Evolutionary conservation across 2,888 invertebrate species (phyloP).

Genomic region (Pristionchus fissidentatus): DNA sequence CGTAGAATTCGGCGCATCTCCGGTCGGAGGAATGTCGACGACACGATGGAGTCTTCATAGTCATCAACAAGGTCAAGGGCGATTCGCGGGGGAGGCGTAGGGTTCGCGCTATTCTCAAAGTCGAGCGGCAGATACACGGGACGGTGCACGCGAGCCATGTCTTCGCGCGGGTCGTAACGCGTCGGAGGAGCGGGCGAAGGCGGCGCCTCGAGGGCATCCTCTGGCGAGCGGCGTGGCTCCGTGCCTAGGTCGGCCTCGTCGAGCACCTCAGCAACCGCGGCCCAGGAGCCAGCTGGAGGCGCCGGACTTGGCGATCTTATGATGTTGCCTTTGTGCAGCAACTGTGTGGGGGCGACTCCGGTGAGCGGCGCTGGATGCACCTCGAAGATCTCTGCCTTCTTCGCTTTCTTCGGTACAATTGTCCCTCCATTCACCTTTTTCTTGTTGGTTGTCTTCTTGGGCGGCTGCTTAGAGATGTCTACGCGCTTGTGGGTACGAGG

Average conservation of each 20-base stretch:
- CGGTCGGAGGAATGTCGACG: conserved; percentile 30
- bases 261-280: conserved; percentile 55
- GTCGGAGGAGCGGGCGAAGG: not conserved
- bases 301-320: not conserved
- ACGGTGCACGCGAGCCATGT: not conserved
- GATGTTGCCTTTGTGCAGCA: not conserved
- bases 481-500: not conserved
- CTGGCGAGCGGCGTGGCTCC: conserved; percentile 55
- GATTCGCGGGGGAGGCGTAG: not conserved
- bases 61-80: conserved; percentile 22
- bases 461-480: conserved; percentile 42
- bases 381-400: not conserved
- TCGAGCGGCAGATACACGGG: conserved; percentile 38
- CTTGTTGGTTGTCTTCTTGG: conserved; percentile 1
- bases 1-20: conserved; percentile 37
- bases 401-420: conserved; percentile 21
- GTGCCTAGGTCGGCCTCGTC: conserved; percentile 65
- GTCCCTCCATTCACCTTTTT: conserved; percentile 22
- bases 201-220: not conserved
- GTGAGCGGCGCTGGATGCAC: not conserved
- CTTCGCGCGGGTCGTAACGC: conserved; percentile 23
- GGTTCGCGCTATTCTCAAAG: not conserved
- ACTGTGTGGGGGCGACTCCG: not conserved
- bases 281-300: conserved; percentile 51
- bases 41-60: conserved; percentile 45